These are phyloP conservation scores for Acrocephalus scirpaceus DNA, from an alignment of 2,797 vertebrate genomes.

Conservation along the genomic window DNA sequence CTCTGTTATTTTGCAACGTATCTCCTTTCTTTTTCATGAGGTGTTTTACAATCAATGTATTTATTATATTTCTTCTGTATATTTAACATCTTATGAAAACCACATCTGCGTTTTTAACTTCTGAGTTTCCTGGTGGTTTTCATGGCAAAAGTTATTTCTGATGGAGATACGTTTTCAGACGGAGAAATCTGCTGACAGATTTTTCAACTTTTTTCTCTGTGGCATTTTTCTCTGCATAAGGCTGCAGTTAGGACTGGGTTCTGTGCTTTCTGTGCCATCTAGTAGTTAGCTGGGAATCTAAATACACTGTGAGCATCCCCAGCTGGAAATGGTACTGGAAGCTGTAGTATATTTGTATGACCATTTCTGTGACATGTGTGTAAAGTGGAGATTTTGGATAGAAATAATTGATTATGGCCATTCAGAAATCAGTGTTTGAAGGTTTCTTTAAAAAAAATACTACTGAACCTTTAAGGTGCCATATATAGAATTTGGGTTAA, in stretches of 20 bases:
- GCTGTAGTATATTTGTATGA: background rate
- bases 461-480: background rate
- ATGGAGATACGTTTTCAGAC: background rate
- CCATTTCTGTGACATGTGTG: background rate
- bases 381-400: background rate
- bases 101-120: background rate
- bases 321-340: background rate
- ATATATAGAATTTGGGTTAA: background rate
- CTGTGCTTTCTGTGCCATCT: background rate
- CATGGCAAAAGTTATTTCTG: background rate
- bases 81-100: background rate
- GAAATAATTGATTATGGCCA: background rate
- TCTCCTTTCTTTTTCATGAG: background rate
- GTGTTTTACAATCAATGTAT: background rate
- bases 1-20: background rate
- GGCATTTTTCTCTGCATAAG: background rate
- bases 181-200: background rate
- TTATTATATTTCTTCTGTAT: background rate
- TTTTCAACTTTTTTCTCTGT: background rate
- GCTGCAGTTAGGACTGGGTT: background rate
- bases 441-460: background rate
- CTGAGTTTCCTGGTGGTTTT: background rate
- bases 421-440: background rate
- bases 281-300: background rate
- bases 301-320: background rate